Evolutionary conservation across 2,797 vertebrate genomes (phyloP), one percentile per base, ranked within the genome.

Genomic region (Tapera naevia): DNA sequence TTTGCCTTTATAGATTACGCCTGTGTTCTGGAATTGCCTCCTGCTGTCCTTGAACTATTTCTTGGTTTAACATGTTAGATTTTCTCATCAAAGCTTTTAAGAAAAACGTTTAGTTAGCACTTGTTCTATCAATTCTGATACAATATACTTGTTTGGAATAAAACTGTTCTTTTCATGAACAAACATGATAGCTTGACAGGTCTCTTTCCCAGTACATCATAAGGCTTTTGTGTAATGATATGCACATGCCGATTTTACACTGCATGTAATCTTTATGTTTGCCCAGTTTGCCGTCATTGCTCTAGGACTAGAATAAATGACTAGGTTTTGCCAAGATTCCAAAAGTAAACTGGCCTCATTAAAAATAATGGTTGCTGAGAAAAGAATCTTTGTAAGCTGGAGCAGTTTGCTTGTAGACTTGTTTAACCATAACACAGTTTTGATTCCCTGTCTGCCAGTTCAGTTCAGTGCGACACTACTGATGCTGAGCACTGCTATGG

Each of bases 21-120:
- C 96, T 97, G 96, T 96, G 94, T 96, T 97, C 97, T 98, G 96
- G 97, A 98, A 97, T 97, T 96, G 95, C 97, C 97, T 97, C 97
- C 97, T 95, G 97, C 95, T 97, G 96, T 96, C 96, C 88, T 90
- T 92, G 95, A 96, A 95, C 96, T 95, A 74, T 96, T 98, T 94
- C 93, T 97, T 98, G 82, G 83, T 93, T 97, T 96, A 93, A 97
- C 27, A 94, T 96, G 95, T 97, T 96, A 97, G 89, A 97, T 97
- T 97, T 97, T 97, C 96, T 98, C 96, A 97, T 94, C 95, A 97
- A 96, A 95, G 92, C 92, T 96, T 97, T 97, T 97, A 96, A 95
- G 92, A 91, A 84, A 62, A 19, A 94, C 67, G 32, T 95, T 93
- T 94, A 95, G 92, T 94, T 94, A 97, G 94, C 93, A 91, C 94